Evolutionary conservation across 2,797 vertebrate species (phyloP), one percentile per base, ranked within the genome.

Genomic region (Megalops cyprinoides): DNA sequence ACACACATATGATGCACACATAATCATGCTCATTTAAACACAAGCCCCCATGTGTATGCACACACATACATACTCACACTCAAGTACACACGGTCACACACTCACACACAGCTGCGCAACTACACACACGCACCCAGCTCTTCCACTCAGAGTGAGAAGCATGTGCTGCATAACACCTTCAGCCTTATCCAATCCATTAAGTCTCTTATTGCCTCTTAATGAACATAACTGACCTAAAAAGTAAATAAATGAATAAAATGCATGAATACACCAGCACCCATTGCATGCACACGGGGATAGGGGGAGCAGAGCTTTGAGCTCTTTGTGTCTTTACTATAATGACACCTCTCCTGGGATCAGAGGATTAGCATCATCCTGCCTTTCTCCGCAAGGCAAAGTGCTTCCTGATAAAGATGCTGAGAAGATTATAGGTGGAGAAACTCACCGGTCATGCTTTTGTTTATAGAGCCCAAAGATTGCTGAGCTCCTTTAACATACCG

Each of bases 191-290:
- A 58, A n/a, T 58, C 55, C 55, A 58, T 58, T 58, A 58, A n/a
- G 55, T n/a, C 15, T 58, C 58, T 58, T 58, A 58, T 58, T 20
- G 55, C 12, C 20, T 58, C 55, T n/a, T 58, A 58, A 58, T 58
- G 15, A n/a, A 58, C 55, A 58, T 58, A 58, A 58, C 55, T 58
- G n/a, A 58, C 55, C 20, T n/a, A 58, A n/a, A 58, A 58, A 58
- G n/a, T n/a, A n/a, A n/a, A 20, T n/a, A n/a, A n/a, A n/a, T 25
- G 6, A n/a, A n/a, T 25, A 58, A n/a, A 58, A 58, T n/a, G 55
- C 55, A n/a, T 58, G 20, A n/a, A n/a, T n/a, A 58, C 55, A 58
- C 55, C 5, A 58, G 20, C 25, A 58, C n/a, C 2, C 25, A 62
- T 28, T n/a, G 34, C 58, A 62, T 14, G 34, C 58, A 10, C 25